Base-by-base conservation (phyloP, 30 jellyfish, hydroid and myxozoan species). In the Clytia hemisphaerica region DNA sequence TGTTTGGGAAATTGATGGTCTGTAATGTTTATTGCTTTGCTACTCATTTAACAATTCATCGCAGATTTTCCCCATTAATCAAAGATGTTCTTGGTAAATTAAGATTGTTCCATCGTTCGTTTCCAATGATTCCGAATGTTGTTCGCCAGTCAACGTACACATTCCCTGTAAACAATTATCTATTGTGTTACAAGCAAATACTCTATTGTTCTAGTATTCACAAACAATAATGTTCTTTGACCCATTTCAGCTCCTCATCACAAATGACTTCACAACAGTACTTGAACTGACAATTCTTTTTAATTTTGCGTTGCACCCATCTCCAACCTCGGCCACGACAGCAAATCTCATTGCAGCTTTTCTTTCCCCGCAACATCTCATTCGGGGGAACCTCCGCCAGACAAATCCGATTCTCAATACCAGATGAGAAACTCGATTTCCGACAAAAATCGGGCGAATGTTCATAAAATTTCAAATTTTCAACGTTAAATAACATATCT, bases 401-500 rank as follows among this genome's bases (percentile, higher is more conserved):
- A 4, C 70, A 57, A 5, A 31, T n/a, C 7, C 70, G 70, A n/a
- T 10, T 26, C 4, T 22, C 30, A 5, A 57, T 33, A 57, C 70
- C 70, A 21, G 1, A 22, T n/a, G 7, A 21, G 49, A 22, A 57
- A 22, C 35, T 12, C 4, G 53, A n/a, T 7, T 57, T 21, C 7
- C 35, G 51, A 57, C 70, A 57, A 57, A 21, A 57, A 57, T 57
- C 70, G 14, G 70, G 70, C 49, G 70, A 57, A 44, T 22, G 42
- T 21, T 57, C 70, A 57, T 0, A 57, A 57, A 57, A 57, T 57
- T 57, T 45, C 30, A 21, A 33, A 10, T 51, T 22, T 16, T 22
- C 10, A 21, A 33, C 35, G 16, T 28, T 45, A 21, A 31, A 9
- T 1, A 28, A 22, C 44, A 21, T 22, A 33, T 31, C 35, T 57